These are phyloP conservation scores for Ctenomys sociabilis DNA, from an alignment of 2,113 vertebrate species.

Conservation along the genomic window DNA sequence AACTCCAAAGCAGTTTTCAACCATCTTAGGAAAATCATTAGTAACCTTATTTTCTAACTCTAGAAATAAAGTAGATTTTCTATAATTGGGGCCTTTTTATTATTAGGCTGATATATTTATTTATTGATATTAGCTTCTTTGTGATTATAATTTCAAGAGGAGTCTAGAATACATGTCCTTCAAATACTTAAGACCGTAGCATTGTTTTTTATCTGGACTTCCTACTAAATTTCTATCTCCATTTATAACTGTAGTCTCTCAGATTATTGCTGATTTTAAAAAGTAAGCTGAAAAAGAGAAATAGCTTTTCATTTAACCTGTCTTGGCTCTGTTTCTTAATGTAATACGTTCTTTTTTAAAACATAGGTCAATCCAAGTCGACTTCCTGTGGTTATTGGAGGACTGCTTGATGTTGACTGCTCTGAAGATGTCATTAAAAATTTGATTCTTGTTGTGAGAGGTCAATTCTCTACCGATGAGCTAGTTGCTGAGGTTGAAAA, in stretches of 20 bases:
- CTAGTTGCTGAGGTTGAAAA: constrained; percentile 99
- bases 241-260: background rate
- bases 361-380: constrained; percentile 97
- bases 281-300: constrained; percentile 4
- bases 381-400: constrained; percentile 96
- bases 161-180: background rate
- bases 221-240: background rate
- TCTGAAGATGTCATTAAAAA: constrained; percentile 99
- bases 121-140: background rate
- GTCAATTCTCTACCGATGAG: constrained; percentile 98
- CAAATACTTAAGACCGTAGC: background rate
- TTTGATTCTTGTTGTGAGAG: constrained; percentile 97
- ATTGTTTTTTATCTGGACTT: background rate
- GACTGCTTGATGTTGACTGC: constrained; percentile 97
- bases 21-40: background rate
- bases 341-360: background rate
- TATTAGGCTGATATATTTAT: background rate
- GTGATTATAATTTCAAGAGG: background rate
- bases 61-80: background rate
- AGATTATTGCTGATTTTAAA: constrained; percentile 48
- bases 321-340: constrained; percentile 39
- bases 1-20: constrained; percentile 9
- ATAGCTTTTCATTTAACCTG: background rate
- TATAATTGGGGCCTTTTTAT: background rate
- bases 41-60: background rate